Percentiles rank a stretch among this genome's conserved stretches.
phyloP scores from a whole-genome alignment of 1,140 invertebrate genomes.

The Calliphora vicina region DNA sequence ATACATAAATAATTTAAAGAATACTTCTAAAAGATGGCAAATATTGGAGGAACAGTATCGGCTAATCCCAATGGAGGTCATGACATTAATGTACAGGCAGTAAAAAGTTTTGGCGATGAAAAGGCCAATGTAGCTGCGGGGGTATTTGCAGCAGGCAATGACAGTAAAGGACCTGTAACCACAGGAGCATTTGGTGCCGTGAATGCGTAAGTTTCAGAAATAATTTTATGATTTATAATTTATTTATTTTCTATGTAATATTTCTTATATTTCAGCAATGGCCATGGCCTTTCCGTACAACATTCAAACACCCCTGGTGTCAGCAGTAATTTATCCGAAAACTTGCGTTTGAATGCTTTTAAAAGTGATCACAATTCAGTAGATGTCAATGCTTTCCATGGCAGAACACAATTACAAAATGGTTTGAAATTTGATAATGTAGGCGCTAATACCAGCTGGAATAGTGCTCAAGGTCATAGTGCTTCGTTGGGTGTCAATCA shows the following conservation, averaged over 20 bases:
- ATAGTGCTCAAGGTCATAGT: constrained; percentile 44
- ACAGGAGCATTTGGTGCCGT: constrained; percentile 49
- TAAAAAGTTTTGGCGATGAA: constrained; percentile 42
- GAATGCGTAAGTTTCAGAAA: constrained; percentile 46
- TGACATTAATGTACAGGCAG: constrained; percentile 40
- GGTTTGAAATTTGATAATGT: constrained; percentile 44
- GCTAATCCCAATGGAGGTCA: constrained; percentile 47
- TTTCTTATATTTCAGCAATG: constrained; percentile 42
- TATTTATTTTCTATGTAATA: neutral
- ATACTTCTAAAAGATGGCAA: neutral
- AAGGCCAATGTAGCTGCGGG: constrained; percentile 43
- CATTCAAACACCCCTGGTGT: constrained; percentile 45
- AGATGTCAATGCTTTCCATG: constrained; percentile 46
- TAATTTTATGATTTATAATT: neutral
- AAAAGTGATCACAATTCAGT: constrained; percentile 37
- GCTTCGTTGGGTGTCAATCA: constrained; percentile 44
- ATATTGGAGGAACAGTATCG: constrained; percentile 32
- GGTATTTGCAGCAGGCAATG: constrained; percentile 47
- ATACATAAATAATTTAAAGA: constrained; percentile 1
- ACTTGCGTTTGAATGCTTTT: constrained; percentile 44
- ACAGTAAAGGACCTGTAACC: constrained; percentile 44
- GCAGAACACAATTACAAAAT: constrained; percentile 37
- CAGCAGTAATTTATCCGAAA: constrained; percentile 43
- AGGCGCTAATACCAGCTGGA: constrained; percentile 44
- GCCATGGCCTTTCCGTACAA: constrained; percentile 45